Base-by-base conservation (phyloP, 2,113 vertebrate species). In the Phasianus colchicus region DNA sequence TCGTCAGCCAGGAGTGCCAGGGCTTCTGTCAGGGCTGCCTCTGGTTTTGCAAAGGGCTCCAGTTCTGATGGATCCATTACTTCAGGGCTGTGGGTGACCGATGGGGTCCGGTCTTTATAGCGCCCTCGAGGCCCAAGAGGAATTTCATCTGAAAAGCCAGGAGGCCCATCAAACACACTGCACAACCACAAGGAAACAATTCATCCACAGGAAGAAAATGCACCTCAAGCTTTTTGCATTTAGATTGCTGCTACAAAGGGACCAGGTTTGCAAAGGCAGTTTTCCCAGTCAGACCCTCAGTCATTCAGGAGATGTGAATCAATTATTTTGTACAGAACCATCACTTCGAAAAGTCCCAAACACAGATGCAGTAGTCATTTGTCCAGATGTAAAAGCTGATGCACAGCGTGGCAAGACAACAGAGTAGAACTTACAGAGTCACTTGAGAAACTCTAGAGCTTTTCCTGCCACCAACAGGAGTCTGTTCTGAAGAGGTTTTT, bases 11-110 rank as follows among this genome's bases (percentile, higher is more conserved):
- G 87, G 52, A 99, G 97, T 4, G 93, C 94, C 73, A 99, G 97
- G 21, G 98, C 98, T 91, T 99, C 98, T 4, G 96, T 87, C 80
- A 99, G 96, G 0, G 97, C 98, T 8, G 90, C 17, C 18, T 99
- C 98, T 1, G 99, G 99, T 76, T 98, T 98, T 27, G 98, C 95
- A 83, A 99, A 98, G 5, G 98, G 98, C 65, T 97, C 97, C 71
- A 98, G 94, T 36, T 98, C 98, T 0, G 95, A 90, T 1, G 98
- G 97, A 71, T 98, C 98, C n/a, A 98, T 95, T 29, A 96, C 83
- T 70, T 98, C 98, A 17, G 97, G 96, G 86, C 96, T 97, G 7
- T 89, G 96, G 24, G 89, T 86, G 42, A 96, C 88, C 16, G 97
- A 94, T 3, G 97, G 77, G 6, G 88, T 88, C 72, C 76, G 95